Conservation (phyloP, 2,113 vertebrate species). For the Elephantulus edwardii region DNA sequence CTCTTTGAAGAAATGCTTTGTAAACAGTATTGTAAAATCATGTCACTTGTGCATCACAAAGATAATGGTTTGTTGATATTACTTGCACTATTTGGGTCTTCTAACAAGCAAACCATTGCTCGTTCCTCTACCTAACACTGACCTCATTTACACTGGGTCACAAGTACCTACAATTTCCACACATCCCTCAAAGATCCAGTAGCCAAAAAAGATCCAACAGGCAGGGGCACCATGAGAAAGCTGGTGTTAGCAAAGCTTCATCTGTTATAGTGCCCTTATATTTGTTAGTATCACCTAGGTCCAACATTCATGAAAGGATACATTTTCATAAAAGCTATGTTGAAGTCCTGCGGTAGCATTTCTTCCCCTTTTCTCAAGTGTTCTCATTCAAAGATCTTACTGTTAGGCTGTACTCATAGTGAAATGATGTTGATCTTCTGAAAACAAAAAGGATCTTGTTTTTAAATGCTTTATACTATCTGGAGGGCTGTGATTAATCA, state of each 20-base stretch:
- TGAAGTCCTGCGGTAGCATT: not conserved
- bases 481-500: not conserved
- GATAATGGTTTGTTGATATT: too few relatives aligned
- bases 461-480: constrained; percentile 48
- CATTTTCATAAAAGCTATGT: not conserved
- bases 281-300: not conserved
- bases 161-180: not conserved
- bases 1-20: not conserved
- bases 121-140: not conserved
- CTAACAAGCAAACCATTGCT: not conserved
- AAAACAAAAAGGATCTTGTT: constrained; percentile 1
- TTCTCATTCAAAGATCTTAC: not conserved
- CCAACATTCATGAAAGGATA: not conserved
- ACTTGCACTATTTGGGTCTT: not conserved
- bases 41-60: not conserved
- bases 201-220: not conserved
- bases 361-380: not conserved
- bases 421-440: constrained; percentile 27
- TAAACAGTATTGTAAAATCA: not conserved
- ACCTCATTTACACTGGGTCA: not conserved
- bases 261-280: not conserved
- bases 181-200: not conserved
- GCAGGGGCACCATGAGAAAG: not conserved
- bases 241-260: not conserved
- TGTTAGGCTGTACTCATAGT: constrained; percentile 3